Base-by-base conservation (phyloP, 2,797 vertebrate genomes). In the Hafferia zeledoni region DNA sequence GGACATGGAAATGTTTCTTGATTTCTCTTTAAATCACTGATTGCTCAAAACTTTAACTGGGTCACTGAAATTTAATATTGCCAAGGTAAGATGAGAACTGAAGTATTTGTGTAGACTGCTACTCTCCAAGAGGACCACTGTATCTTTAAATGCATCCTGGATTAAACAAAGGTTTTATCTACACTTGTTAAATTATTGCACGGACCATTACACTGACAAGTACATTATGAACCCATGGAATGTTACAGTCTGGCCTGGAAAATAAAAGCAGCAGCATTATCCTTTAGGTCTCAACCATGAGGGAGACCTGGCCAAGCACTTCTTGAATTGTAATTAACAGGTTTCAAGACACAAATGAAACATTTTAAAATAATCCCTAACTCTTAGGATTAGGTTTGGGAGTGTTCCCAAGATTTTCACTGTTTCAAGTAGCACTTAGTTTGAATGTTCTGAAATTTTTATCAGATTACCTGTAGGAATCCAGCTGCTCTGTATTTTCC, bases 161-260 rank as follows among this genome's bases (percentile, higher is more conserved):
- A 77, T 86, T 86, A 80, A 94, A 91, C 88, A 94, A 79, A 94
- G 63, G 68, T 53, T 96, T 95, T 72, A 95, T 83, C 91, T 91
- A 96, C 89, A 94, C 31, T 91, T 35, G 69, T 95, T 94, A 93
- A 94, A 76, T 96, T 97, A 96, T 93, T 96, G 94, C 95, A 97
- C 97, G 81, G 94, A 90, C 86, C 90, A 89, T 93, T 94, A 97
- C 95, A 97, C 69, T 87, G 85, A 95, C 87, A 97, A 96, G 94
- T 93, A 96, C 91, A 89, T 61, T 56, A 92, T 81, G 92, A 92
- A 94, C 65, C 84, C 70, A 81, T 70, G 94, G 96, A 97, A 97
- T 95, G 94, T 94, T 87, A 92, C n/a, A 93, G 88, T 72, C 72
- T 89, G 85, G 83, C 86, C 64, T 85, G 91, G 75, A 90, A 96